Percentiles rank a stretch among this genome's conserved stretches.
These are phyloP conservation scores for Microhierax caerulescens DNA, from an alignment of 2,797 vertebrate genomes.

Conservation along the genomic window DNA sequence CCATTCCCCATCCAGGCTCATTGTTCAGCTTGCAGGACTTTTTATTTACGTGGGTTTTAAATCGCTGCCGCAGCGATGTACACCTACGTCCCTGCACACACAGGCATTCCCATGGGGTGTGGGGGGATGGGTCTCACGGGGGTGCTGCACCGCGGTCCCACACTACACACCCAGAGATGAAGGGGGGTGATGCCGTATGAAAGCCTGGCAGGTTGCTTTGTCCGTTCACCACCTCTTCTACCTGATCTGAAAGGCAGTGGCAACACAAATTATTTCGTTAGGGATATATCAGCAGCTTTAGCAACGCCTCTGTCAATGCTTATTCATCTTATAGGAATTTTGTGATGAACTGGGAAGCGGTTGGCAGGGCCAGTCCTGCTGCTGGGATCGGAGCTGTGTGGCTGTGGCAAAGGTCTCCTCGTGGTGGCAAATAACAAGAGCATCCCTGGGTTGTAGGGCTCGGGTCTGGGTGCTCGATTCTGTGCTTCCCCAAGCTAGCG, in stretches of 20 bases:
- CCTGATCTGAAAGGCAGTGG: accelerated
- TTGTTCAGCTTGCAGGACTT: neutral
- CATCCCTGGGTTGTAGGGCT: neutral
- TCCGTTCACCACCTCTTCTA: neutral
- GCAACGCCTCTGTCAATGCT: accelerated
- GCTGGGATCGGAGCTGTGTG: neutral
- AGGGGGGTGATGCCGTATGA: accelerated
- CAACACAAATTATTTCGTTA: accelerated
- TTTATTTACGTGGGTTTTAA: accelerated
- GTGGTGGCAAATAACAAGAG: accelerated
- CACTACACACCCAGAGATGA: too few species aligned
- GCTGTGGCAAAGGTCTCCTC: neutral
- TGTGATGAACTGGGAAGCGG: neutral
- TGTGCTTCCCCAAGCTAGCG: accelerated
- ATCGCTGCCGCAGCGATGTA: accelerated
- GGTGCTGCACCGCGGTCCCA: neutral
- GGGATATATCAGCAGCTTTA: accelerated
- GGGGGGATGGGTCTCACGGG: accelerated
- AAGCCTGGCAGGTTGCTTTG: too few species aligned
- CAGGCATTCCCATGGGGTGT: accelerated
- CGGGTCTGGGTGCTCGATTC: neutral
- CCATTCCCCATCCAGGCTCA: neutral
- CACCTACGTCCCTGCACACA: accelerated
- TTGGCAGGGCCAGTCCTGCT: neutral
- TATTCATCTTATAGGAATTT: accelerated